Evolutionary conservation across 2,888 invertebrate species (phyloP).

Genomic region (Phortica okadai): DNA sequence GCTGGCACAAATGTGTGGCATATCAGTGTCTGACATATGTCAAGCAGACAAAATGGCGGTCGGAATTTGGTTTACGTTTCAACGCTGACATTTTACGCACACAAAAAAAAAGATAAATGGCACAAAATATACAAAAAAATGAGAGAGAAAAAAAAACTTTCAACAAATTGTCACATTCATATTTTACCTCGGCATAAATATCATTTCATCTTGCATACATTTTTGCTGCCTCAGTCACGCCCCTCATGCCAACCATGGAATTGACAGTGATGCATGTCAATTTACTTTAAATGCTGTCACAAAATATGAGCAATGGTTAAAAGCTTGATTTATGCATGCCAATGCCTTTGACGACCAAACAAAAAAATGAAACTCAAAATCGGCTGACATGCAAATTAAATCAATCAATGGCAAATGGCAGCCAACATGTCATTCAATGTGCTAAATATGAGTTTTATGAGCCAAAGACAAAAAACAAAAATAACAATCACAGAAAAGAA

Average conservation of each 20-base stretch:
- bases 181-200: not conserved
- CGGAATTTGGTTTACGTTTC: not conserved
- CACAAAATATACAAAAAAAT: no score
- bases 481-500: no score
- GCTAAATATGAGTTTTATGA: no score
- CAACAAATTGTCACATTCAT: constrained; percentile 6
- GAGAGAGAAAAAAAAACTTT: not conserved
- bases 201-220: not conserved
- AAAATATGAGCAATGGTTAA: constrained; percentile 7
- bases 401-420: not conserved
- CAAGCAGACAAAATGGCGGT: not conserved
- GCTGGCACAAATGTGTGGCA: not conserved
- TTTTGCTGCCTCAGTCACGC: not conserved
- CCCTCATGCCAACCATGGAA: not conserved
- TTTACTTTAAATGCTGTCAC: constrained; percentile 28
- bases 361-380: not conserved
- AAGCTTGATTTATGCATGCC: constrained; percentile 8
- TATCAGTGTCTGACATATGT: constrained; percentile 5
- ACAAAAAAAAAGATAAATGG: not conserved
- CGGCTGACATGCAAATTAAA: constrained; percentile 7
- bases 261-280: constrained; percentile 23
- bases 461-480: no score
- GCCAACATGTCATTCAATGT: not conserved
- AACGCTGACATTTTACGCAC: not conserved
- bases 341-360: not conserved